phyloP scores from a whole-genome alignment of 1,140 invertebrate species.

The Ptiloglossa arizonensis region DNA sequence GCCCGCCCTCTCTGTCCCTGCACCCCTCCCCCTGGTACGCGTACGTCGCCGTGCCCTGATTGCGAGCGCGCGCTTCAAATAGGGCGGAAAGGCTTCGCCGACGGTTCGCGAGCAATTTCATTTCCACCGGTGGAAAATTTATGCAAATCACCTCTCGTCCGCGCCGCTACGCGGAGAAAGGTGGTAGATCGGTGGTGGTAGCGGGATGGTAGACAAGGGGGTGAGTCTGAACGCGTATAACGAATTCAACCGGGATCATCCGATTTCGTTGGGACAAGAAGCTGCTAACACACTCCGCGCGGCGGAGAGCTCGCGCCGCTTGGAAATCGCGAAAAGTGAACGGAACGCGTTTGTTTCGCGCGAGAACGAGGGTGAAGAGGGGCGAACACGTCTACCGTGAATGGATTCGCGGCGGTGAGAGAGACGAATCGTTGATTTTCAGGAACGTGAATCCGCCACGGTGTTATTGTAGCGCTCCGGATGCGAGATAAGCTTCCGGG shows the following conservation, averaged over 20 bases:
- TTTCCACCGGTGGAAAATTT: conserved; percentile 65
- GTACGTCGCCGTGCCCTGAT: conserved; percentile 32
- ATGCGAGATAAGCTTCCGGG: too few species aligned
- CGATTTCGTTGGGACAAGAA: conserved; percentile 56
- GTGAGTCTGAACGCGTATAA: conserved; percentile 31
- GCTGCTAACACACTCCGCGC: conserved; percentile 23
- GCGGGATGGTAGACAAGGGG: neutral
- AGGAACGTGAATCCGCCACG: too few species aligned
- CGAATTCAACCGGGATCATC: conserved; percentile 63
- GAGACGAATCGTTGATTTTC: too few species aligned
- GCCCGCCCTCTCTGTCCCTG: too few species aligned
- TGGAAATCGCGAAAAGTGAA: neutral
- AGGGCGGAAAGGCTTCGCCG: conserved; percentile 47
- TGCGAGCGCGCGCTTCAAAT: conserved; percentile 56
- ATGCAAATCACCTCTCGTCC: conserved; percentile 65
- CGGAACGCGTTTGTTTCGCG: too few species aligned
- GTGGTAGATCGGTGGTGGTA: neutral
- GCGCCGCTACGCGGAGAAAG: conserved; percentile 13
- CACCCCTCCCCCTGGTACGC: neutral
- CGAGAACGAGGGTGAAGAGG: too few species aligned
- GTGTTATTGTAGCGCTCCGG: too few species aligned
- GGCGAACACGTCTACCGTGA: too few species aligned
- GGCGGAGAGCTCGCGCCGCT: neutral
- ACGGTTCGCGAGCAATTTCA: conserved; percentile 67
- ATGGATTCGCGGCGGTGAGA: neutral